Conservation (phyloP, 2,797 vertebrate species). For the Cottoperca gobio region DNA sequence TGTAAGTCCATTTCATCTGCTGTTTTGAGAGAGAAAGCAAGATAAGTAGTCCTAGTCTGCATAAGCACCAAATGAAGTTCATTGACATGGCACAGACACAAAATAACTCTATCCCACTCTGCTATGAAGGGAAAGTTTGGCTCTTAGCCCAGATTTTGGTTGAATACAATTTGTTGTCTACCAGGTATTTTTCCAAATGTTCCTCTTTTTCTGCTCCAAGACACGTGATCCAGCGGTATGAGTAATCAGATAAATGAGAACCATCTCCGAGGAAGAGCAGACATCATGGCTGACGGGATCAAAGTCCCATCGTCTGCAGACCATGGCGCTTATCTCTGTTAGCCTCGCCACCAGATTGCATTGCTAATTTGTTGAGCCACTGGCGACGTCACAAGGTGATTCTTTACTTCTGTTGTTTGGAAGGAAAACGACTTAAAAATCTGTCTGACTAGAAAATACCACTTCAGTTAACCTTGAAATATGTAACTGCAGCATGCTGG, state of each 20-base stretch:
- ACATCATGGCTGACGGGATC: conserved; percentile 67
- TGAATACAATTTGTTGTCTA: conserved; percentile 72
- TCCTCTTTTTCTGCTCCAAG: conserved; percentile 43
- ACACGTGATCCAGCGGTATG: conserved; percentile 48
- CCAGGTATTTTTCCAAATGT: conserved; percentile 56
- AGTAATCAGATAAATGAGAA: conserved; percentile 74
- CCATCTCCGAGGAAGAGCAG: conserved; percentile 56
- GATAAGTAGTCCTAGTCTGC: conserved; percentile 37
- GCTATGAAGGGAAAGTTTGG: conserved; percentile 58
- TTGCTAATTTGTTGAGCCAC: conserved; percentile 80
- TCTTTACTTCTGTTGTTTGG: conserved; percentile 23
- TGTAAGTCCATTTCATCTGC: conserved; percentile 36
- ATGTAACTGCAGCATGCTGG: conserved; percentile 25
- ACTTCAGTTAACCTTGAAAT: conserved; percentile 49
- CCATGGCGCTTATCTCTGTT: conserved; percentile 62
- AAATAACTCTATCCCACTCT: conserved; percentile 59
- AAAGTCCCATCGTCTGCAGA: conserved; percentile 57
- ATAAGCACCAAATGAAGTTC: conserved; percentile 41
- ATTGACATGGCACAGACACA: conserved; percentile 46
- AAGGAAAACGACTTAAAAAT: conserved; percentile 28
- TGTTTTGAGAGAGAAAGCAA: conserved; percentile 34
- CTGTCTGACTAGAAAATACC: conserved; percentile 29
- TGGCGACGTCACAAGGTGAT: conserved; percentile 60
- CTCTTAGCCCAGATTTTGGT: conserved; percentile 60
- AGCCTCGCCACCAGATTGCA: conserved; percentile 61